Base-by-base conservation (phyloP, 2,888 invertebrate species). In the Drosophila meridiana region DNA sequence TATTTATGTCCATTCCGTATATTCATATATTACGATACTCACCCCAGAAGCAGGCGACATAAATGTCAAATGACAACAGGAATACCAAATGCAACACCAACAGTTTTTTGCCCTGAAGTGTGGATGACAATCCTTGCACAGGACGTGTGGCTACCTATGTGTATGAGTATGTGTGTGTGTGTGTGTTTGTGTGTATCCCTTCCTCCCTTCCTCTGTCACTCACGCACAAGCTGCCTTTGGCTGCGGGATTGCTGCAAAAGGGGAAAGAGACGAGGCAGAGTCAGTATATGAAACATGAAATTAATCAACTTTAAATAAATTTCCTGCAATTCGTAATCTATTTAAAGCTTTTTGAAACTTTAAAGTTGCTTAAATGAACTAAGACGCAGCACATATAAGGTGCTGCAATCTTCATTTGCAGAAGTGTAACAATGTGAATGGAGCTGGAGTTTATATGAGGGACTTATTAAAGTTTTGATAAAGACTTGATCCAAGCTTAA, bases 11-110 rank as follows among this genome's bases (percentile, higher is more conserved):
- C n/a, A 52, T 26, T 6, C 2, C 47, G 1, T 65, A 6, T 53
- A 9, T 62, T 52, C 52, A 52, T 52, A 34, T 34, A 34, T 36
- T 55, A 43, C 13, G 4, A 26, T 60, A 77, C 77, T 77, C 77
- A 77, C 77, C 77, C 66, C 60, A 66, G 62, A 20, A 53, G 65
- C 72, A 45, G 81, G 77, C 77, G 81, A 71, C 77, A 80, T 77
- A 80, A 76, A 77, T 80, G 81, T 80, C 71, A 59, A 62, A 59
- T 56, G 70, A 42, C 57, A 40, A 55, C 60, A 38, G 65, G 50
- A 80, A 68, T 62, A 65, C 59, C 76, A 65, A 75, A 69, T 76
- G 76, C 76, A 63, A 30, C 48, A 61, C 47, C 63, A 76, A 69
- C 80, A 66, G 56, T 76, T 80, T 69, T 57, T 42, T 57, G 45